Conservation (phyloP, 2,113 vertebrate species). For the Ciconia maguari region DNA sequence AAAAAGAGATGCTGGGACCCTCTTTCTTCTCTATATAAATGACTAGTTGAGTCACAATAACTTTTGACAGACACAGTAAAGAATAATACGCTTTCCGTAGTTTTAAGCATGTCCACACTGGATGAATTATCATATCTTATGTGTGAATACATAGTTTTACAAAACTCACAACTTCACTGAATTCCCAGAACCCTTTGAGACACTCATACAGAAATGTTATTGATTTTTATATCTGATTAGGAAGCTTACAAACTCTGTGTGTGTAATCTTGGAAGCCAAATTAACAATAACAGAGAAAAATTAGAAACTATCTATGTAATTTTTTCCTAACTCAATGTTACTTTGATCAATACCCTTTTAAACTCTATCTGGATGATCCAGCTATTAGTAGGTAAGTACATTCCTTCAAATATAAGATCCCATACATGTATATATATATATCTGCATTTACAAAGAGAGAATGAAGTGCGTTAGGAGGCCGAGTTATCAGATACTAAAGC, state of each 20-base stretch:
- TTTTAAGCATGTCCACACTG: neutral
- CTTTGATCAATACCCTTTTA: neutral
- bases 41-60: neutral
- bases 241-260: neutral
- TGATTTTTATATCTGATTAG: neutral
- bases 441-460: neutral
- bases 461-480: neutral
- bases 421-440: accelerated
- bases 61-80: neutral
- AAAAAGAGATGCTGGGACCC: neutral
- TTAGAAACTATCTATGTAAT: neutral
- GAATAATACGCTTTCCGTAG: neutral
- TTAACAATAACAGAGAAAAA: neutral
- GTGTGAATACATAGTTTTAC: neutral
- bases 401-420: neutral
- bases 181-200: neutral
- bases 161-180: neutral
- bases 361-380: neutral
- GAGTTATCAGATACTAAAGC: neutral
- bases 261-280: neutral
- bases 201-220: neutral
- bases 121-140: neutral
- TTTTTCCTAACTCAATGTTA: neutral
- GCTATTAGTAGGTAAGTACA: neutral
- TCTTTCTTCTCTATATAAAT: neutral